Evolutionary conservation across 2,113 vertebrate species (phyloP).

Genomic region (Sardina pilchardus): DNA sequence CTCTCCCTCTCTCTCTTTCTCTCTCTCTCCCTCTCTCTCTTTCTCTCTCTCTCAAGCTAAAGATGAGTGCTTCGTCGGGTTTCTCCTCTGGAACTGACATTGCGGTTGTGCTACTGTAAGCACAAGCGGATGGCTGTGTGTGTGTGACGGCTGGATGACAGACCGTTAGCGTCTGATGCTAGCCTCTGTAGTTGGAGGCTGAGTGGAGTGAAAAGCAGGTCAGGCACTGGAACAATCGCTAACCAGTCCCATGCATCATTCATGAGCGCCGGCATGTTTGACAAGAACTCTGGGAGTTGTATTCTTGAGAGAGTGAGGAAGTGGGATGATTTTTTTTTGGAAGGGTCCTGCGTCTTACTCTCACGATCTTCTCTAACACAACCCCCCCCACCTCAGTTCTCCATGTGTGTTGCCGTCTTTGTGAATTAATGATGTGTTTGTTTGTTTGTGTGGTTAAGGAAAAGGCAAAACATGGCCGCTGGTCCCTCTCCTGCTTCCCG

Average conservation of each 20-base stretch:
- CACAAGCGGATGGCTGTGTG: neutral
- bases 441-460: slow-evolving; percentile 45
- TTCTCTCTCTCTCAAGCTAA: neutral
- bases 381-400: too few species aligned
- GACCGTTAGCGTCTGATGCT: neutral
- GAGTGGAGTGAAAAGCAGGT: slow-evolving; percentile 59
- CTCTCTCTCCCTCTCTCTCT: neutral
- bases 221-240: slow-evolving; percentile 46
- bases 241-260: slow-evolving; percentile 68
- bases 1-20: neutral
- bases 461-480: slow-evolving; percentile 34
- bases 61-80: neutral
- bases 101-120: neutral
- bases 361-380: neutral
- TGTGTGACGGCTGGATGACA: neutral
- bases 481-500: neutral
- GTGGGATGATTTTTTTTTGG: neutral
- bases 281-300: slow-evolving; percentile 67
- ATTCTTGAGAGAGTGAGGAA: slow-evolving; percentile 42
- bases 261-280: slow-evolving; percentile 65
- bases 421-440: slow-evolving; percentile 58
- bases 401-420: slow-evolving; percentile 52
- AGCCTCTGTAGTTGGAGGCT: slow-evolving; percentile 35
- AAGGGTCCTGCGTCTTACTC: neutral
- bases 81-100: neutral